Evolutionary conservation across 1,140 invertebrate species (phyloP), one percentile per base, ranked within the genome.

Genomic region (Papilio glaucus): DNA sequence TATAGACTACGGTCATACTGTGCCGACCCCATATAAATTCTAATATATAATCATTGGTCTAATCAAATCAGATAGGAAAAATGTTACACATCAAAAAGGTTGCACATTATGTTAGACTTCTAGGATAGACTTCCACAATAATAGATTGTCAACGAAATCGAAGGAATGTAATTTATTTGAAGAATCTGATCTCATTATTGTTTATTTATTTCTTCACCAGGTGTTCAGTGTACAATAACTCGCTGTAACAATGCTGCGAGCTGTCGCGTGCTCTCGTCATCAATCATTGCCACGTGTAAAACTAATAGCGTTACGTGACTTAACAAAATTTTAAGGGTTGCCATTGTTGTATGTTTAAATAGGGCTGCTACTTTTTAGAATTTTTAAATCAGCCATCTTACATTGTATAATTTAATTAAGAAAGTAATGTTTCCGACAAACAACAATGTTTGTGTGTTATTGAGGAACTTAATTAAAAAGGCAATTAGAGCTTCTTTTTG

Each of bases 281-380:
- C 37, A 65, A 65, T 65, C 62, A 65, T 65, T 65, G 60, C 60
- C 60, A 61, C 60, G 60, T 61, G 62, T 38, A 12, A 21, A 65
- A 39, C 39, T 65, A 65, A 65, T 65, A 65, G 18, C 62, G 26
- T 33, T 62, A 62, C 60, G 37, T 65, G 62, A 65, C 62, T 65
- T n/a, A 9, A 62, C 61, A 38, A 37, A 18, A 33, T 61, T 7
- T 65, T 33, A 39, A 65, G 62, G 33, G 62, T 21, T 65, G 18
- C 62, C 62, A 65, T 63, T 39, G 15, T 63, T 15, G 10, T 18
- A 18, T 39, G 37, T 65, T 39, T 65, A 41, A 39, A 37, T 65
- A 65, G 33, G 62, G 62, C 7, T 61, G 60, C 60, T 61, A 61
- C 60, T 37, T 15, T 18, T 42, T 42, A 4, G 6, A 33, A 33